phyloP scores from a whole-genome alignment of 2,113 vertebrate genomes.

The Crotalus helleri region DNA sequence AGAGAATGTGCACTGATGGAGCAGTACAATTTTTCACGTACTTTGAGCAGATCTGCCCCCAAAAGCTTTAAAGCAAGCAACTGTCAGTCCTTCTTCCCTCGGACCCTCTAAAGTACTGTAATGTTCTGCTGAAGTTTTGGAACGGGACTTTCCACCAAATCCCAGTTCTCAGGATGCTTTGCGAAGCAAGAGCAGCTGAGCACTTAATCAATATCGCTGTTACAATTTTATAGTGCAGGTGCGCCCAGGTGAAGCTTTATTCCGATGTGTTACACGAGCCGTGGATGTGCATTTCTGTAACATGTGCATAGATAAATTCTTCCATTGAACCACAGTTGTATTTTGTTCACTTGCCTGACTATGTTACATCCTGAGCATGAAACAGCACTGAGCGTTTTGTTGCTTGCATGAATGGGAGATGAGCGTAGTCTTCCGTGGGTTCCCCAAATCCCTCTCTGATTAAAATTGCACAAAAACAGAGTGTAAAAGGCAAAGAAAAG shows the following conservation, averaged over 20 bases:
- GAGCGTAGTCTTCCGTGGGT: background rate
- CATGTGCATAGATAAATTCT: background rate
- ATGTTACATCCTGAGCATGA: background rate
- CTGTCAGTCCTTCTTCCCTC: background rate
- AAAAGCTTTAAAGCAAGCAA: too few relatives aligned
- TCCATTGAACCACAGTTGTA: background rate
- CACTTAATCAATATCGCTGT: background rate
- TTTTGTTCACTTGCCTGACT: background rate
- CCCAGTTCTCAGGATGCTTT: background rate
- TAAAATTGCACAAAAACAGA: background rate
- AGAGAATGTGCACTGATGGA: too few relatives aligned
- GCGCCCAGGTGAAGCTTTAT: background rate
- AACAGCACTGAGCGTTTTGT: background rate
- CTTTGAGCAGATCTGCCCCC: background rate
- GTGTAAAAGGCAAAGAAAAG: background rate
- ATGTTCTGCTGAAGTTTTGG: background rate
- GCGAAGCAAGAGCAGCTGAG: too few relatives aligned
- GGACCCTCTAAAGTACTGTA: background rate
- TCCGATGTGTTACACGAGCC: rapidly evolving
- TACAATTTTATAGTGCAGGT: background rate
- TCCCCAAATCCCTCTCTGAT: background rate
- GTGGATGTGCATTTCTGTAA: background rate
- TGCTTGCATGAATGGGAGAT: background rate
- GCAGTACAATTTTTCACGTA: background rate
- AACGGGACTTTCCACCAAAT: background rate